Evolutionary conservation across 2,888 invertebrate genomes (phyloP), one percentile per base, ranked within the genome.

Genomic region (Drosophila ezoana): DNA sequence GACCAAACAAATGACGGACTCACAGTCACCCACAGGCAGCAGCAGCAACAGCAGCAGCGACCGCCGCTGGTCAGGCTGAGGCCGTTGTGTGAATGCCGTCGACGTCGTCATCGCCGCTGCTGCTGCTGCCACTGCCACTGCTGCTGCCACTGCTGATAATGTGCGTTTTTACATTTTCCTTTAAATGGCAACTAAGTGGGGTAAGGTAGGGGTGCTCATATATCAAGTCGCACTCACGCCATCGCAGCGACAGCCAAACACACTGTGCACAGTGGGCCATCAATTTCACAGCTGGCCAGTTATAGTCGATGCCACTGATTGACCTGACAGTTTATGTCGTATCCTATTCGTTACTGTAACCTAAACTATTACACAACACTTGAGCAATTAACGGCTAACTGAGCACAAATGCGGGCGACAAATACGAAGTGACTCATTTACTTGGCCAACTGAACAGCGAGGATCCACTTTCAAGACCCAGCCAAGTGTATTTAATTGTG

Each of bases 141-240:
- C 35, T 13, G 37, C 51, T 38, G 33, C 37, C 43, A 32, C 53
- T 61, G 72, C 28, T 76, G 76, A 67, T 71, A 71, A 67, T 74
- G 77, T 71, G 69, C 81, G 79, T 72, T 76, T 77, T 78, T 65
- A 59, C 54, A 74, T 74, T 65, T 61, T 40, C 58, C 70, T 76
- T 76, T 80, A 67, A 76, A 81, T 54, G 72, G 60, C 64, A 63
- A 57, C 60, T 52, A 48, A 45, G 63, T 56, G 53, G 47, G 23
- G 32, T 16, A 47, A 28, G 49, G 51, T 41, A 60, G 48, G 37
- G 49, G 62, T 51, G n/a, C 47, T 48, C 62, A 23, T 68, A 62
- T 59, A 72, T 81, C 76, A 76, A 74, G 67, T 66, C 67, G 52
- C 78, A 79, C 65, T 77, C 80, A 80, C 71, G 71, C 79, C 49